Evolutionary conservation across 2,888 invertebrate genomes (phyloP).

Genomic region (Dynastes hyllus): DNA sequence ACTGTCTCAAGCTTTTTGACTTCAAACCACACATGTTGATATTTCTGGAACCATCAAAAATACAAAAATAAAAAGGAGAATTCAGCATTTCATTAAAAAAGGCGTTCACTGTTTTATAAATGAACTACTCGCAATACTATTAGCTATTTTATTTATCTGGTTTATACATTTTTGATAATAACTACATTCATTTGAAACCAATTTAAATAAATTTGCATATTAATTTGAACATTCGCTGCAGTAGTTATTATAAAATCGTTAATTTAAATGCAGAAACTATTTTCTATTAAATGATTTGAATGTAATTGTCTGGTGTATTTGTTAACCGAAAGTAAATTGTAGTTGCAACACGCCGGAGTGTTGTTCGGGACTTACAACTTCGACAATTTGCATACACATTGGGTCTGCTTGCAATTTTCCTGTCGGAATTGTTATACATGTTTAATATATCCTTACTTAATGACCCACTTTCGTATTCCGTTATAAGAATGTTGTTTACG

Average conservation of each 20-base stretch:
- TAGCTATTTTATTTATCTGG: too few relatives aligned
- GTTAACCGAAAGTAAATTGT: slow-evolving; percentile 21
- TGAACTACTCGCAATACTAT: too few relatives aligned
- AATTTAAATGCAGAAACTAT: slow-evolving; percentile 1
- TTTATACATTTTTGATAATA: too few relatives aligned
- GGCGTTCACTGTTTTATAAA: too few relatives aligned
- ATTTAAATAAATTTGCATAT: background rate
- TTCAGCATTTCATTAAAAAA: too few relatives aligned
- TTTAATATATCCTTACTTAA: background rate
- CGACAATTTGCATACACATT: slow-evolving; percentile 1
- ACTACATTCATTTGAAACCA: too few relatives aligned
- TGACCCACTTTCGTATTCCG: background rate
- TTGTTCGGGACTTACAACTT: slow-evolving; percentile 1
- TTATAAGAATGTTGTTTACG: too few relatives aligned
- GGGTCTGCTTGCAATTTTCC: background rate
- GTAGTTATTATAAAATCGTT: background rate
- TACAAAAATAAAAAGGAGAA: too few relatives aligned
- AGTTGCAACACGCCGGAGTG: background rate
- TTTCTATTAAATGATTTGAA: slow-evolving; percentile 21
- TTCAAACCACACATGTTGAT: too few relatives aligned
- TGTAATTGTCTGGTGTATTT: slow-evolving; percentile 25
- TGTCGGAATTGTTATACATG: background rate
- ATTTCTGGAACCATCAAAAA: too few relatives aligned
- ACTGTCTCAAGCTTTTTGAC: too few relatives aligned
- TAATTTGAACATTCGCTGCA: background rate